phyloP scores from a whole-genome alignment of 2,113 vertebrate genomes.

The Gobio gobio region DNA sequence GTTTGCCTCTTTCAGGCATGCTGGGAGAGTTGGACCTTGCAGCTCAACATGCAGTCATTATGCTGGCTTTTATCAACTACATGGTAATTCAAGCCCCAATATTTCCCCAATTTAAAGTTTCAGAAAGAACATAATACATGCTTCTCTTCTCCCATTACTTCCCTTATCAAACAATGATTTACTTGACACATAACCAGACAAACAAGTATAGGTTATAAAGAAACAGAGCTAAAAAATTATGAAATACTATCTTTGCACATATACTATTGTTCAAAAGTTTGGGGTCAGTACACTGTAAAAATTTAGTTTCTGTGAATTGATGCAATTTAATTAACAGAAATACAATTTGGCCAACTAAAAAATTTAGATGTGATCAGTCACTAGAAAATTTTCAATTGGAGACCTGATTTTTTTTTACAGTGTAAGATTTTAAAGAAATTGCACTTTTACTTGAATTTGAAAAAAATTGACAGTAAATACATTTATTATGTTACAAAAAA shows the following conservation, averaged over 20 bases:
- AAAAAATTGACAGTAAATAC: neutral
- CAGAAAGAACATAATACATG: neutral
- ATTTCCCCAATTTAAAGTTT: neutral
- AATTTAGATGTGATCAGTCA: no score
- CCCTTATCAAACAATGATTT: neutral
- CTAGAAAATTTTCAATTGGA: no score
- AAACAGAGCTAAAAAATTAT: neutral
- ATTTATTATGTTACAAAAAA: neutral
- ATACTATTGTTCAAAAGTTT: neutral
- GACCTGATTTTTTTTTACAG: no score
- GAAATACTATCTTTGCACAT: neutral
- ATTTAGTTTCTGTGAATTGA: no score
- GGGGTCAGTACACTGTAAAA: no score
- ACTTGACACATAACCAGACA: neutral
- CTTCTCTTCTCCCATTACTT: neutral
- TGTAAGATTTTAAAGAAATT: no score
- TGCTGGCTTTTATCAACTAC: conserved; percentile 77
- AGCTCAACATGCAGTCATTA: conserved; percentile 82
- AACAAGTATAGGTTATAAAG: neutral
- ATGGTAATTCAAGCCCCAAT: conserved; percentile 77
- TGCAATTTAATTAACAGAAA: no score
- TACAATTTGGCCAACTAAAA: no score
- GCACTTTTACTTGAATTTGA: no score
- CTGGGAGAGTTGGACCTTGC: conserved; percentile 84
- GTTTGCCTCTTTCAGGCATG: conserved; percentile 74